phyloP scores from a whole-genome alignment of 2,797 vertebrate species.

The Lateolabrax maculatus region DNA sequence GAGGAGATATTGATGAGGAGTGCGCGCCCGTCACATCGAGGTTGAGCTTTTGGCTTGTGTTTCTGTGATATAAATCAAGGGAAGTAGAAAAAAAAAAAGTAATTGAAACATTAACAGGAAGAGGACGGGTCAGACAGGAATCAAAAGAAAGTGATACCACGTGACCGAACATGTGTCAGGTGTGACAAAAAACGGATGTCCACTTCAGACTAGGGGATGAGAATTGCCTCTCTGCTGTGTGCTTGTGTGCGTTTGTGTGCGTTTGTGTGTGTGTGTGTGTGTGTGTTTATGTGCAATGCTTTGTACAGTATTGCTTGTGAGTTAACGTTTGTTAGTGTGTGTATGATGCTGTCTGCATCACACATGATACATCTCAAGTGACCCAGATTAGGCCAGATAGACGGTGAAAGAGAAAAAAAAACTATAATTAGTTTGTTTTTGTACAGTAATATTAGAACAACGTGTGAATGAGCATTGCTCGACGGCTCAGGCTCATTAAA shows the following conservation, averaged over 20 bases:
- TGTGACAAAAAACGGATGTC: conserved; percentile 32
- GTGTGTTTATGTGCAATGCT: neutral
- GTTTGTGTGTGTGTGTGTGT: neutral
- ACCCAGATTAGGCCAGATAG: neutral
- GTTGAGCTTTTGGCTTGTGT: conserved; percentile 19
- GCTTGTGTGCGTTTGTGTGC: neutral
- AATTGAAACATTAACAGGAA: neutral
- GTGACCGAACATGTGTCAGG: conserved; percentile 8
- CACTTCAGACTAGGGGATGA: conserved; percentile 2
- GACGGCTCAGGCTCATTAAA: conserved; percentile 32
- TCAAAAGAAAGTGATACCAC: neutral
- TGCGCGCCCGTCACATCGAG: neutral
- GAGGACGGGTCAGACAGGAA: neutral
- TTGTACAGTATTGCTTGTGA: neutral
- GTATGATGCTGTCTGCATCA: neutral
- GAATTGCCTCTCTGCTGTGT: neutral
- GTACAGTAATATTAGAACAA: conserved; percentile 12
- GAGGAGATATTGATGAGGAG: conserved; percentile 27
- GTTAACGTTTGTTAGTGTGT: neutral
- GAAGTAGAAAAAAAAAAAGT: neutral
- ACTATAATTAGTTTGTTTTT: conserved; percentile 22
- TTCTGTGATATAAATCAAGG: neutral
- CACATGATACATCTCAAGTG: neutral
- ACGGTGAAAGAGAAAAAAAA: neutral
- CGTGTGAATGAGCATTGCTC: conserved; percentile 29